phyloP scores from a whole-genome alignment of 2,888 invertebrate species.

The Xestobium rufovillosum region DNA sequence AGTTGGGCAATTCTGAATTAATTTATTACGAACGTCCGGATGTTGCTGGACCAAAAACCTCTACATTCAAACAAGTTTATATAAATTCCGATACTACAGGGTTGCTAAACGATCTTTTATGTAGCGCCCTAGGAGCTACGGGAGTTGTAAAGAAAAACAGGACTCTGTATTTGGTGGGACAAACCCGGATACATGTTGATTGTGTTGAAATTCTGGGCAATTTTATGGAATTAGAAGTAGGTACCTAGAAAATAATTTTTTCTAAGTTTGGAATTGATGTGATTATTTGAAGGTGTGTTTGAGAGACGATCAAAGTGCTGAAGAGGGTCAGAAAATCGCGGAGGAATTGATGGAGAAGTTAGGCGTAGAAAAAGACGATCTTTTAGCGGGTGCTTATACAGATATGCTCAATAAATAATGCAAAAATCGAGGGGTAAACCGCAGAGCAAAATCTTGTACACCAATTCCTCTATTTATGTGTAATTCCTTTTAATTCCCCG shows the following conservation, averaged over 20 bases:
- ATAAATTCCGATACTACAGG: slow-evolving; percentile 48
- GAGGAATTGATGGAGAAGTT: slow-evolving; percentile 59
- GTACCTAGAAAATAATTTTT: no score
- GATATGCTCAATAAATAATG: slow-evolving; percentile 52
- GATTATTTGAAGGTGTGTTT: slow-evolving; percentile 57
- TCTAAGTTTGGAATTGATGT: no score
- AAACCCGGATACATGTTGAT: slow-evolving; percentile 86
- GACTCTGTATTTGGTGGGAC: slow-evolving; percentile 67
- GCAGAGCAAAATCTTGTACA: no score
- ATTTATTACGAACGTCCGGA: slow-evolving; percentile 77
- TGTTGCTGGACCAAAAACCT: slow-evolving; percentile 70
- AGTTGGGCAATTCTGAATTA: slow-evolving; percentile 53
- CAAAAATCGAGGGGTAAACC: no score
- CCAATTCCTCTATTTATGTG: no score
- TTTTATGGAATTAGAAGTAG: slow-evolving; percentile 80
- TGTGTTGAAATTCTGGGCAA: slow-evolving; percentile 68
- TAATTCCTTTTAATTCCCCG: no score
- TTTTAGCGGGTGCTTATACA: slow-evolving; percentile 69
- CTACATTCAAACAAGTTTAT: slow-evolving; percentile 58
- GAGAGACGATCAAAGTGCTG: slow-evolving; percentile 54
- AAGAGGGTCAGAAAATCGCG: slow-evolving; percentile 66
- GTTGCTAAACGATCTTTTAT: slow-evolving; percentile 47
- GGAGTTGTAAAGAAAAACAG: slow-evolving; percentile 73
- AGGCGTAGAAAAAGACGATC: slow-evolving; percentile 52
- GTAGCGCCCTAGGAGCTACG: slow-evolving; percentile 57